Evolutionary conservation across 2,113 vertebrate species (phyloP), one percentile per base, ranked within the genome.

Genomic region (Tyto alba): DNA sequence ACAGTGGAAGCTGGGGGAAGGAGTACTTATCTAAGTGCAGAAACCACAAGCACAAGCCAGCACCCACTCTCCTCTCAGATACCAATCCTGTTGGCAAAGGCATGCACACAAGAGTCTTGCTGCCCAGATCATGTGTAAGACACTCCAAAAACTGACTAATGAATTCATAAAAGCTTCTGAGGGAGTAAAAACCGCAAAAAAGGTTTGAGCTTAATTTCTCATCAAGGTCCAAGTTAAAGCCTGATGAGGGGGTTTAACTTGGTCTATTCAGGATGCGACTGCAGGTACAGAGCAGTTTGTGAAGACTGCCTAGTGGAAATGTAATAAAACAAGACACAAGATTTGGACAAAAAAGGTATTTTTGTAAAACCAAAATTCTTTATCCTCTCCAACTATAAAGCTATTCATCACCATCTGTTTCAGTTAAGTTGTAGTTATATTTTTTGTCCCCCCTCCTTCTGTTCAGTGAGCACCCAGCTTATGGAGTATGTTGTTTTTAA

Each of bases 1-100:
- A 68, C 0, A 0, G 36, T 43, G 13, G 22, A 78, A 91, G 36
- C 1, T 4, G 1, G 9, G 4, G 8, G 23, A 89, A 43, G 48
- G 20, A 66, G 12, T 11, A 68, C 16, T 50, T 43, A 45, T 2
- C 2, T 11, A 29, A 79, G 32, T 5, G 10, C 82, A 89, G 56
- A 94, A 94, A 78, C 27, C 38, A 71, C 13, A 76, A 85, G 36
- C 48, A 72, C 55, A 87, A 57, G 34, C n/a, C 52, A 91, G 60
- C 23, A 88, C 22, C 23, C 53, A 53, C 13, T 2, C 50, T 75
- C 48, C 68, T 68, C 40, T 3, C 2, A 76, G 40, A 63, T 2
- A 72, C 4, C 40, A 76, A 60, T 45, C 18, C 47, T 78, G 43
- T 19, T 75, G 36, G 62, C 73, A 94, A 91, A 71, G 26, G 40